phyloP scores from a whole-genome alignment of 2,113 vertebrate species.

The Gymnorhina tibicen region DNA sequence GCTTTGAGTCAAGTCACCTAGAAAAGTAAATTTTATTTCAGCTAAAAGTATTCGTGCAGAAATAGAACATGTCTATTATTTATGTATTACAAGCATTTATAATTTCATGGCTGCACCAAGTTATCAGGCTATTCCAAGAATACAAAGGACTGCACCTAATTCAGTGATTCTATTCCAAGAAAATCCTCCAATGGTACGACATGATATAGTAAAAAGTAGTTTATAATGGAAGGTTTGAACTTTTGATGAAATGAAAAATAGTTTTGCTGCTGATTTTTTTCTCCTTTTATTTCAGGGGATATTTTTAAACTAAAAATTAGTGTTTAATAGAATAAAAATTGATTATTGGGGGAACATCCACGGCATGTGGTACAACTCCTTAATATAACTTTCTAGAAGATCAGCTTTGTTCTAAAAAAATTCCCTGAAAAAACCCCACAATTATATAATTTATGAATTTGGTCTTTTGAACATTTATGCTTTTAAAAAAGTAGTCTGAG shows the following conservation, averaged over 20 bases:
- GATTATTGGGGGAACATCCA: neutral
- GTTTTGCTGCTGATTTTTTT: neutral
- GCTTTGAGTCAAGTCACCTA: neutral
- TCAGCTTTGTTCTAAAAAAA: neutral
- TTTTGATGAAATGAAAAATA: neutral
- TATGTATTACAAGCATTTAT: neutral
- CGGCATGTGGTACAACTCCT: neutral
- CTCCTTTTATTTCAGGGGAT: neutral
- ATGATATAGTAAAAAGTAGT: neutral
- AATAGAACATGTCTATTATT: neutral
- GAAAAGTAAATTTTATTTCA: conserved; percentile 13
- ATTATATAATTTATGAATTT: neutral
- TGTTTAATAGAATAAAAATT: neutral
- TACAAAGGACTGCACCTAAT: neutral
- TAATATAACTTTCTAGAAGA: neutral
- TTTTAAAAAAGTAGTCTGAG: neutral
- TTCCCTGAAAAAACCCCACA: neutral
- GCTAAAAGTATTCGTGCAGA: conserved; percentile 6
- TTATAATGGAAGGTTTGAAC: neutral
- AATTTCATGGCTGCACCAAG: neutral
- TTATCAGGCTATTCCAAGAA: neutral
- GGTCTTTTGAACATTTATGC: neutral
- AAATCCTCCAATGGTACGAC: neutral
- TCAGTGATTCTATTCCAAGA: neutral
- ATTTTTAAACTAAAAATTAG: neutral